Evolutionary conservation across 2,113 vertebrate genomes (phyloP).

Genomic region (Cromileptes altivelis): DNA sequence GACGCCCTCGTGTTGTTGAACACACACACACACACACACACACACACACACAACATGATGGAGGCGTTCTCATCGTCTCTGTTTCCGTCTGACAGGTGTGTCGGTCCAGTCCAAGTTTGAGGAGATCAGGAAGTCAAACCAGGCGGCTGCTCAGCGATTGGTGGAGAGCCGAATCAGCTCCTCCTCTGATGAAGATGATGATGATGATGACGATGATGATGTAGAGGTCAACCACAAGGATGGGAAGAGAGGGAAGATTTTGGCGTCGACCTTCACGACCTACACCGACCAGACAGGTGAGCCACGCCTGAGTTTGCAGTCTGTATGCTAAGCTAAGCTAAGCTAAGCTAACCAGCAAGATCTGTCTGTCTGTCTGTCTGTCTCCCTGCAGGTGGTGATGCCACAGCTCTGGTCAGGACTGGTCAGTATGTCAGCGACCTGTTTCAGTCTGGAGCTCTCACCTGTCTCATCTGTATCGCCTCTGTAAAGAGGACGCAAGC

Average conservation of each 20-base stretch:
- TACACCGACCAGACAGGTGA: slow-evolving; percentile 94
- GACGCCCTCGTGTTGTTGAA: too few species aligned
- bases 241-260: slow-evolving; percentile 89
- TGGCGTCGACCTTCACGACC: slow-evolving; percentile 92
- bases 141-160: slow-evolving; percentile 90
- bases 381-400: slow-evolving; percentile 87
- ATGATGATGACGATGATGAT: slow-evolving; percentile 58
- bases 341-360: too few species aligned
- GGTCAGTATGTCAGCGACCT: slow-evolving; percentile 94
- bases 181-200: slow-evolving; percentile 88
- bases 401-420: slow-evolving; percentile 88
- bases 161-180: slow-evolving; percentile 87
- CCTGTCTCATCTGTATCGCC: slow-evolving; percentile 97
- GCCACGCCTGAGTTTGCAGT: too few species aligned
- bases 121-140: slow-evolving; percentile 93
- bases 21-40: too few species aligned
- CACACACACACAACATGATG: too few species aligned
- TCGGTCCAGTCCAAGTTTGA: slow-evolving; percentile 91
- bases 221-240: slow-evolving; percentile 83
- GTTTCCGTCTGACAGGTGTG: slow-evolving; percentile 69
- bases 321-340: too few species aligned
- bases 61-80: background rate
- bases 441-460: slow-evolving; percentile 94
- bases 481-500: slow-evolving; percentile 95
- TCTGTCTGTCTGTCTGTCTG: background rate